Percentiles rank a stretch among this genome's conserved stretches.
Conservation (phyloP, 1,140 invertebrate species). For the Nomia melanderi region DNA sequence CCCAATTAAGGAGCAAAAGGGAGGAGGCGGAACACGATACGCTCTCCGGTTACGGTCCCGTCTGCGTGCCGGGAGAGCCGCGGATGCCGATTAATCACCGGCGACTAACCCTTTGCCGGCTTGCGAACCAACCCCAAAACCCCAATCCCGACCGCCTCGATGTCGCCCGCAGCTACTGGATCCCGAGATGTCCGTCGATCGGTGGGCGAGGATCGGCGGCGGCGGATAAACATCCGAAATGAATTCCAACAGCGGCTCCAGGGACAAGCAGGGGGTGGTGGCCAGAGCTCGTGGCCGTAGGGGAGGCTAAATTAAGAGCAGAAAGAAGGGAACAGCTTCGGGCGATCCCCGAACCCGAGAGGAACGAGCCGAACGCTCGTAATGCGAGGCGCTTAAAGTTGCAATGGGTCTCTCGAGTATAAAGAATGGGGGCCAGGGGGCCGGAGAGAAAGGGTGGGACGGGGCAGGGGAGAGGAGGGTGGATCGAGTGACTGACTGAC, state of each 20-base stretch:
- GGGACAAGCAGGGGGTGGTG: neutral
- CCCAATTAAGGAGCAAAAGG: neutral
- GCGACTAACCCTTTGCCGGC: constrained; percentile 32
- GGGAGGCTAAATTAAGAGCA: constrained; percentile 59
- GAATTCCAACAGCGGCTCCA: constrained; percentile 42
- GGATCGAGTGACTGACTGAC: constrained; percentile 69
- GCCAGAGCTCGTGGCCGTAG: neutral
- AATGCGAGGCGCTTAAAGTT: constrained; percentile 75
- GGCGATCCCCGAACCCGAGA: constrained; percentile 55
- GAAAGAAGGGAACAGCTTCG: constrained; percentile 56
- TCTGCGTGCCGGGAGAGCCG: neutral
- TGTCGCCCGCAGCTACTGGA: constrained; percentile 24
- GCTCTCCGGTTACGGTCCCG: neutral
- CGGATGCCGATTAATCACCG: constrained; percentile 1
- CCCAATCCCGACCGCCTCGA: neutral
- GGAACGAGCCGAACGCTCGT: constrained; percentile 71
- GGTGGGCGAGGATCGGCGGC: neutral
- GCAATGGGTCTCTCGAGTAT: constrained; percentile 72
- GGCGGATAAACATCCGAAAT: constrained; percentile 57
- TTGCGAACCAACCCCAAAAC: neutral
- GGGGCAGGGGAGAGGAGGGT: constrained; percentile 48
- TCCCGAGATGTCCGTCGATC: constrained; percentile 39
- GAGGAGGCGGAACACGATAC: neutral
- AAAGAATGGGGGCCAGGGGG: constrained; percentile 46
- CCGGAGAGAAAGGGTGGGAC: constrained; percentile 7